A percentile compares a stretch with the other conserved stretches of the same genome.
Conservation (phyloP, 2,113 vertebrate genomes). For the Lontra canadensis region DNA sequence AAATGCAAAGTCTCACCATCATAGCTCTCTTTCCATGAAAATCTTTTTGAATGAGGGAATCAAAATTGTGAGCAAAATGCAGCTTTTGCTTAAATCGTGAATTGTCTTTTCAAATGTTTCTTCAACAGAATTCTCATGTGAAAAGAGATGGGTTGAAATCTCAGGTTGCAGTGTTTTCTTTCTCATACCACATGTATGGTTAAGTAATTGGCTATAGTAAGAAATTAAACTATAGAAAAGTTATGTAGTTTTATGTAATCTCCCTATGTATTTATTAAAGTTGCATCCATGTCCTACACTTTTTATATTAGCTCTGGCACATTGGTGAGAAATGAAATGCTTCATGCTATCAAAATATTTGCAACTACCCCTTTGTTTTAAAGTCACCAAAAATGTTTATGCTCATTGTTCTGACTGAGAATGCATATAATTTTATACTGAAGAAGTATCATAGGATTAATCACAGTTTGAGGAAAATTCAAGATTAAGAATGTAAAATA, state of each 20-base stretch:
- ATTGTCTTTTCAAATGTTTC: neutral
- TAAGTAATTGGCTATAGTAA: neutral
- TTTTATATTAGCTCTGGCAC: neutral
- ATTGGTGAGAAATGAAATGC: neutral
- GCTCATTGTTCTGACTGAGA: neutral
- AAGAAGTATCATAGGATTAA: neutral
- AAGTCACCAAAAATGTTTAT: neutral
- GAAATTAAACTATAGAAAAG: neutral
- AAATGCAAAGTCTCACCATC: neutral
- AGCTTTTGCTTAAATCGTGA: neutral
- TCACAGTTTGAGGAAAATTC: neutral
- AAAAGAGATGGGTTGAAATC: neutral
- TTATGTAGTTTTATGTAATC: neutral
- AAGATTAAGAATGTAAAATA: neutral
- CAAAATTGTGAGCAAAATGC: neutral
- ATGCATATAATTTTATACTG: neutral
- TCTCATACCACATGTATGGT: neutral
- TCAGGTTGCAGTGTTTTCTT: neutral
- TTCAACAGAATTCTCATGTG: neutral
- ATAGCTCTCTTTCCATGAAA: neutral
- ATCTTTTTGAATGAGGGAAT: neutral
- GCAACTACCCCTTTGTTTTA: neutral
- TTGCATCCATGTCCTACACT: neutral
- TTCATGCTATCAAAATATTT: constrained; percentile 24
- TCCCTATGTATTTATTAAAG: neutral